These are phyloP conservation scores for Columba janthina DNA, from an alignment of 2,113 vertebrate species.

Conservation along the genomic window DNA sequence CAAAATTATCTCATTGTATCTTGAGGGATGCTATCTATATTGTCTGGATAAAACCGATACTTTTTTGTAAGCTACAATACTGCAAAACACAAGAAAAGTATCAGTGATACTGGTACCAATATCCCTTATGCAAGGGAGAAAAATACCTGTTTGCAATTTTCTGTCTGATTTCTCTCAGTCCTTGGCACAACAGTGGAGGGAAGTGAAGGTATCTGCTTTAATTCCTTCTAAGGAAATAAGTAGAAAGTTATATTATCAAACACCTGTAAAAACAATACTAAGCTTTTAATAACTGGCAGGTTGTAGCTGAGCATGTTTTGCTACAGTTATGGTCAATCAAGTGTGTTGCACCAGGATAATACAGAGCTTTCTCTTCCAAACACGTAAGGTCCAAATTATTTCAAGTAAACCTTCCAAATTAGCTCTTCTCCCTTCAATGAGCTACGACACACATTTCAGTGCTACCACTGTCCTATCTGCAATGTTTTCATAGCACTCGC, in stretches of 20 bases:
- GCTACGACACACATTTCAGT: not conserved
- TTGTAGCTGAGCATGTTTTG: not conserved
- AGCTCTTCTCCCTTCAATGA: not conserved
- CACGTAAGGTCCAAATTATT: not conserved
- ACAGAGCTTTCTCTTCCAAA: not conserved
- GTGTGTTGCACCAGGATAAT: not conserved
- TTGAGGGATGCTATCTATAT: not conserved
- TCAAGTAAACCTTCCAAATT: not conserved
- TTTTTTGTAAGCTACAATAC: not conserved
- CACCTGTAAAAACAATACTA: not conserved
- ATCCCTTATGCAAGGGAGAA: not conserved
- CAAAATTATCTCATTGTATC: not conserved
- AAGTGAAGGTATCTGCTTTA: conserved; percentile 46
- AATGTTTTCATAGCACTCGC: not conserved
- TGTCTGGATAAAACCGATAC: not conserved
- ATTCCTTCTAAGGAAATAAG: conserved; percentile 39
- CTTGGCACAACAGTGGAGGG: conserved; percentile 48
- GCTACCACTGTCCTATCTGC: not conserved
- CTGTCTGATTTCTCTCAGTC: conserved; percentile 67
- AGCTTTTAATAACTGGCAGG: not conserved
- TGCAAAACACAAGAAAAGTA: not conserved
- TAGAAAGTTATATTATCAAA: not conserved
- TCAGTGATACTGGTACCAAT: not conserved
- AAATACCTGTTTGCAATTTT: conserved; percentile 74
- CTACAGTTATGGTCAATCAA: not conserved